Evolutionary conservation across 2,113 vertebrate species (phyloP).

Genomic region (Pelecanus crispus): DNA sequence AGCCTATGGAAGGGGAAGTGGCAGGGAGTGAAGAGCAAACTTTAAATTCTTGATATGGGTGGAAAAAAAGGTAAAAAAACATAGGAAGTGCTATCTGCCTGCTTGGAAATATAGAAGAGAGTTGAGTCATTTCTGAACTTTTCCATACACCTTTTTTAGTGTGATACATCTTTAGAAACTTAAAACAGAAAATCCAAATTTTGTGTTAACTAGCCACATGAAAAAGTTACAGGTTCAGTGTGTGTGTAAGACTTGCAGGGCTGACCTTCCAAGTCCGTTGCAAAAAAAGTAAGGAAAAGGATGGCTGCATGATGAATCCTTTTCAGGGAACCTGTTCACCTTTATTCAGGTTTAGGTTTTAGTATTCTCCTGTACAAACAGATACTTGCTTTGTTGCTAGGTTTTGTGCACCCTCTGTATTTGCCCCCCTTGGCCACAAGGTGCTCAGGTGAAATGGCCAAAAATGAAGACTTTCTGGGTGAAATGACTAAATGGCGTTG

Average conservation of each 20-base stretch:
- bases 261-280: neutral
- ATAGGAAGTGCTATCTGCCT: neutral
- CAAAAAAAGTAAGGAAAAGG: neutral
- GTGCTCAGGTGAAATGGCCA: neutral
- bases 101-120: neutral
- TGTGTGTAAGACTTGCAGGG: neutral
- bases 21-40: neutral
- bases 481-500: neutral
- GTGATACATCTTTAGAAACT: neutral
- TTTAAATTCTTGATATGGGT: neutral
- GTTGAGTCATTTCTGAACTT: neutral
- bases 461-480: neutral
- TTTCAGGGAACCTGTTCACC: neutral
- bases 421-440: accelerated
- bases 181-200: neutral
- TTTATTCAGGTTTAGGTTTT: neutral
- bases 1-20: neutral
- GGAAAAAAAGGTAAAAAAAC: neutral
- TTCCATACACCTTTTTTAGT: neutral
- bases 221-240: neutral
- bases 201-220: neutral
- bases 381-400: neutral
- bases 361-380: neutral
- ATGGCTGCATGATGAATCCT: neutral
- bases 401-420: neutral